phyloP scores from a whole-genome alignment of 2,113 vertebrate species.

The Scalopus aquaticus region DNA sequence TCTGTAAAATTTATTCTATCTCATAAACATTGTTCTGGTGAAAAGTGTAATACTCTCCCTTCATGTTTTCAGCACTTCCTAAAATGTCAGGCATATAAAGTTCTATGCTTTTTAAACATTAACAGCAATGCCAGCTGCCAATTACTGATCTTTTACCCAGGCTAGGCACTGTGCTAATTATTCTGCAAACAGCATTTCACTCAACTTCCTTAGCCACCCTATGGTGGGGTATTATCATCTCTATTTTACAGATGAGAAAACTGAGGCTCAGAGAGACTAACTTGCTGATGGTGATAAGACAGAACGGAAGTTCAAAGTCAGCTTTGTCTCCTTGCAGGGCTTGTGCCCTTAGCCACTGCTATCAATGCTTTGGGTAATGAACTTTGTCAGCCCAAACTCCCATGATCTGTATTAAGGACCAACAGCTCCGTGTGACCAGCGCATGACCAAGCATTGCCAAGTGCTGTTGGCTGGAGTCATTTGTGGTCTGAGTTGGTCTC shows the following conservation, averaged over 20 bases:
- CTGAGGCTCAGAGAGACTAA: background rate
- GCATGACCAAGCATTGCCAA: background rate
- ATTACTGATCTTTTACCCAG: background rate
- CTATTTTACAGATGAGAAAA: background rate
- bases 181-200: background rate
- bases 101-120: too few relatives aligned
- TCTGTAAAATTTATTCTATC: slow-evolving; percentile 11
- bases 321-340: background rate
- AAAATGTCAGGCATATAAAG: too few relatives aligned
- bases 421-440: slow-evolving; percentile 11
- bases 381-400: background rate
- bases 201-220: background rate
- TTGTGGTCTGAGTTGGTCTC: slow-evolving; percentile 38
- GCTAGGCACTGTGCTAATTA: background rate
- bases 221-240: background rate
- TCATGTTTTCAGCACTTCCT: background rate
- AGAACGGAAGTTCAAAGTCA: background rate
- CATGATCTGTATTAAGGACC: background rate
- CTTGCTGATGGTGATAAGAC: background rate
- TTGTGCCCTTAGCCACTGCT: background rate
- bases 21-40: background rate
- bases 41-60: background rate
- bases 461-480: background rate
- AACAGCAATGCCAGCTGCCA: background rate
- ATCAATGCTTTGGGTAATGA: background rate